phyloP scores from a whole-genome alignment of 2,888 invertebrate species.

The Hirtodrosophila confusa region DNA sequence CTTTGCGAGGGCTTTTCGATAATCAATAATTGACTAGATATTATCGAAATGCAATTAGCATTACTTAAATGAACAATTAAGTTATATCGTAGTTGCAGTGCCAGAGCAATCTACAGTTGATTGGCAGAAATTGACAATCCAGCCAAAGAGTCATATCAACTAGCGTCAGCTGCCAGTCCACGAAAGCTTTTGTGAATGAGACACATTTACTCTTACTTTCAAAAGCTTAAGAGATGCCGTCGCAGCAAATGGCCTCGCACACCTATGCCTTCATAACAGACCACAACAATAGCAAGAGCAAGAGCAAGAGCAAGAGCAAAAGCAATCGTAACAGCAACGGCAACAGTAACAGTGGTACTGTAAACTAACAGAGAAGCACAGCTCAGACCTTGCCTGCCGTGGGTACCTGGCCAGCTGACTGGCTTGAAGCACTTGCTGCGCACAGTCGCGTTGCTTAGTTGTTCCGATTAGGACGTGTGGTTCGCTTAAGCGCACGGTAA shows the following conservation, averaged over 20 bases:
- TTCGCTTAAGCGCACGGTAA: slow-evolving; percentile 73
- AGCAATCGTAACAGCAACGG: not conserved
- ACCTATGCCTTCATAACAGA: not conserved
- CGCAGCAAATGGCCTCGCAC: slow-evolving; percentile 5
- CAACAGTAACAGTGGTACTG: slow-evolving; percentile 41
- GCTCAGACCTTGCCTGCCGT: slow-evolving; percentile 27
- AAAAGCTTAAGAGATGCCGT: slow-evolving; percentile 70
- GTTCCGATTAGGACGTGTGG: slow-evolving; percentile 71
- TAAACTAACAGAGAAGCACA: slow-evolving; percentile 47
- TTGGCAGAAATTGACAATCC: not conserved
- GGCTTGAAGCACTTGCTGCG: slow-evolving; percentile 51
- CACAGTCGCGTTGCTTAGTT: slow-evolving; percentile 75
- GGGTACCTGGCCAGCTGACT: slow-evolving; percentile 47
- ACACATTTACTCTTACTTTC: slow-evolving; percentile 70
- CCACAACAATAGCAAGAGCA: slow-evolving; percentile 5
- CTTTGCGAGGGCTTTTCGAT: too few species aligned
- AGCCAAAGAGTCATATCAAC: slow-evolving; percentile 9
- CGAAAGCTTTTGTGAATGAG: slow-evolving; percentile 44
- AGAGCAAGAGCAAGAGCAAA: too few species aligned
- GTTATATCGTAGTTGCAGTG: not conserved
- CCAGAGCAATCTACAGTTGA: not conserved
- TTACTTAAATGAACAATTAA: not conserved
- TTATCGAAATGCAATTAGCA: not conserved
- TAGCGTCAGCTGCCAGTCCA: not conserved
- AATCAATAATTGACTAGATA: too few species aligned